phyloP scores from a whole-genome alignment of 2,888 invertebrate species.

The Drosophila niveifrons region DNA sequence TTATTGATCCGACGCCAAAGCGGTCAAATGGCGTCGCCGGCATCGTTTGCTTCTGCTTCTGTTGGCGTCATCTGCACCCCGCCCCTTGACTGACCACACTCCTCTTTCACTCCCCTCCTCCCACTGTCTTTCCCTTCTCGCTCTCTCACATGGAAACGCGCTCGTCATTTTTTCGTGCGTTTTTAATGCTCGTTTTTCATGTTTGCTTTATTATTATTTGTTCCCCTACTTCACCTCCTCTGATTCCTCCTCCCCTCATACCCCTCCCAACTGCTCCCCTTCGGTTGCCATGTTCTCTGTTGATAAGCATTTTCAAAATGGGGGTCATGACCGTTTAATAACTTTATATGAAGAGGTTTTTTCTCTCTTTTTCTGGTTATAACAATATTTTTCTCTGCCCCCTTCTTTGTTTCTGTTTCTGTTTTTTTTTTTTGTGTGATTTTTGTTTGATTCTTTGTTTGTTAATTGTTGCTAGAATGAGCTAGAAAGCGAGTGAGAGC shows the following conservation, averaged over 20 bases:
- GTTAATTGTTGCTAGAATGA: constrained; percentile 53
- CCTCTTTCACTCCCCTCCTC: background rate
- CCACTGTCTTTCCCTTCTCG: background rate
- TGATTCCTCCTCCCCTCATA: background rate
- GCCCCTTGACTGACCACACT: background rate
- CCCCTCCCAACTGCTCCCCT: background rate
- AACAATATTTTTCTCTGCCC: background rate
- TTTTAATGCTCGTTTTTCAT: constrained; percentile 48
- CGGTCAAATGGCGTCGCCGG: constrained; percentile 66
- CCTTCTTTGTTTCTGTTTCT: background rate
- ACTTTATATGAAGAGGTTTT: constrained; percentile 68
- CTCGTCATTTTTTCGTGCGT: constrained; percentile 46
- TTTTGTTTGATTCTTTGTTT: constrained; percentile 53
- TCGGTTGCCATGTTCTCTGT: constrained; percentile 61
- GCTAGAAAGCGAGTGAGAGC: constrained; percentile 13
- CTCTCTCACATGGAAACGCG: constrained; percentile 35
- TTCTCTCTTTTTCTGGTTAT: constrained; percentile 21
- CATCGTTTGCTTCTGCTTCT: constrained; percentile 63
- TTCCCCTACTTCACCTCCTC: constrained; percentile 19
- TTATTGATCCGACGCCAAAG: constrained; percentile 72
- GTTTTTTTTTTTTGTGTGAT: background rate
- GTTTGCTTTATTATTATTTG: constrained; percentile 46
- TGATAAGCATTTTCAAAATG: constrained; percentile 79
- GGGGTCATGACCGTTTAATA: constrained; percentile 83
- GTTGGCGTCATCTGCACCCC: constrained; percentile 25